Evolutionary conservation across 2,888 invertebrate genomes (phyloP), one percentile per base, ranked within the genome.

Genomic region (Chironomus tentans): DNA sequence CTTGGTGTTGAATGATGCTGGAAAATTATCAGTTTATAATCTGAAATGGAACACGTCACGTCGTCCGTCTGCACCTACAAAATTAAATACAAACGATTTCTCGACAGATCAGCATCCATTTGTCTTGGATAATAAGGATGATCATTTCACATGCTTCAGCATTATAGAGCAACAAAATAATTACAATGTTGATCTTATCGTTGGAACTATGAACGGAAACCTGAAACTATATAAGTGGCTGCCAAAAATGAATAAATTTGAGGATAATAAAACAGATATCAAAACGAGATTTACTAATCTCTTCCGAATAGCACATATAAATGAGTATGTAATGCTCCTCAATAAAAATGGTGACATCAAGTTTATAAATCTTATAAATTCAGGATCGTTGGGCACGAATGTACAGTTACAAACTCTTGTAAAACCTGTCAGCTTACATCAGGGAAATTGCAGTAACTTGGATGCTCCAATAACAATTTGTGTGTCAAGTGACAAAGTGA

Each of bases 1-100:
- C n/a, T 69, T 84, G 38, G 81, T 83, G 0, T 77, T 83, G 15
- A 82, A 84, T 65, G 77, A 77, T n/a, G 78, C 79, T 47, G 84
- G 84, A 47, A 74, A 74, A 48, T 48, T 74, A 5, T 21, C 21
- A 5, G 65, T 47, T 10, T 68, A 74, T 47, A 68, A 22, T 47
- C 46, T 74, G 12, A 74, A 74, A 24, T 7, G n/a, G 12, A 74
- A 46, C 10, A 22, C 65, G 2, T 6, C 38, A 7, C 62, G 68
- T 22, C 22, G 62, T 4, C 22, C 48, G 18, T 62, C 73, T 4
- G 65, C n/a, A 13, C 74, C 74, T 18, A n/a, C 24, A 15, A 56
- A 56, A 18, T 24, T 24, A 38, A 7, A n/a, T 4, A 15, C 62
- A 10, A 12, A 21, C 15, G 71, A 71, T 12, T 7, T n/a, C 0